Conservation (phyloP, 1,140 invertebrate genomes). For the Dreissena rostriformis region DNA sequence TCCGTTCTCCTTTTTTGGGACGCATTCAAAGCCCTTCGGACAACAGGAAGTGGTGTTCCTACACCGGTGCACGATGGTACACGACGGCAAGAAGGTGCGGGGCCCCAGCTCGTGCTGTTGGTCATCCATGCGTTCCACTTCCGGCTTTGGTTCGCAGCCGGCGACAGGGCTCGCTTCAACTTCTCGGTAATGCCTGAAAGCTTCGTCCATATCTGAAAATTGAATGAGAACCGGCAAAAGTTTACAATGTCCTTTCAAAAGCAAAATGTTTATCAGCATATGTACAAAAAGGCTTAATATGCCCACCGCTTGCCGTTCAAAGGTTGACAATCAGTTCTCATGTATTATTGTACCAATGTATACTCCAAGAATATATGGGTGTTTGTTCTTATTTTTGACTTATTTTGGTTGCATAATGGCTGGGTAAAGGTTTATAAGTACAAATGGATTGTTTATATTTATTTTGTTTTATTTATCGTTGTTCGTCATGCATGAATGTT, state of each 20-base stretch:
- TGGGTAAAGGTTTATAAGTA: too few species aligned
- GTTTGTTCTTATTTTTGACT: too few species aligned
- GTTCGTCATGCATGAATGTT: too few species aligned
- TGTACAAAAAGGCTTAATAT: not conserved
- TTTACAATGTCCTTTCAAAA: not conserved
- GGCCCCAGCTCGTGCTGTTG: not conserved
- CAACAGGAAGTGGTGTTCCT: slow-evolving; percentile 17
- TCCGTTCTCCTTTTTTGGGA: slow-evolving; percentile 22
- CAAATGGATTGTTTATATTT: too few species aligned
- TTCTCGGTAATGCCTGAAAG: slow-evolving; percentile 18
- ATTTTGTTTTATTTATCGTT: too few species aligned
- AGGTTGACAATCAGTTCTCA: not conserved
- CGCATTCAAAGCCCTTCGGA: slow-evolving; percentile 6
- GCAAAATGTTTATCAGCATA: not conserved
- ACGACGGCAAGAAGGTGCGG: slow-evolving; percentile 4
- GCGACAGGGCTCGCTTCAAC: not conserved
- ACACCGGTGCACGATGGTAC: slow-evolving; percentile 29
- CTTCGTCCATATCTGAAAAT: slow-evolving; percentile 26
- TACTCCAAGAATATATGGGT: too few species aligned
- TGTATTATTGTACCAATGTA: too few species aligned
- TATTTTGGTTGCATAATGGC: too few species aligned
- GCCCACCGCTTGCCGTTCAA: not conserved
- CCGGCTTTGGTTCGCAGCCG: slow-evolving; percentile 22
- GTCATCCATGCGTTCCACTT: slow-evolving; percentile 15
- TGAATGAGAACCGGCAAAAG: not conserved